Conservation (phyloP, 2,113 vertebrate species). For the Epinephelus fuscoguttatus region DNA sequence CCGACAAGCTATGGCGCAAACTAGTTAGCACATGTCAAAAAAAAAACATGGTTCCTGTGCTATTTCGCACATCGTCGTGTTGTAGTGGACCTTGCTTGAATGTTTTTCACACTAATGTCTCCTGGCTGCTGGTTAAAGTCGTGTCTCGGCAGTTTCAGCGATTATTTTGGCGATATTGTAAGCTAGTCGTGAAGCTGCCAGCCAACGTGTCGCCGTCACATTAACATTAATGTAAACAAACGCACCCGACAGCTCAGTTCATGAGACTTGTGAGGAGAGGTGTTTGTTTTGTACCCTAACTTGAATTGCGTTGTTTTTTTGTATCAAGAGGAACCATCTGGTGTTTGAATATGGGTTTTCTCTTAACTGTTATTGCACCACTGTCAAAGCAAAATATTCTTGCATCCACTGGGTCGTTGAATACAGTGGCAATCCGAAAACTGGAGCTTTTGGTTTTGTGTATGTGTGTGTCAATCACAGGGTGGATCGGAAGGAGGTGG, state of each 20-base stretch:
- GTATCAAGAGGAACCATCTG: neutral
- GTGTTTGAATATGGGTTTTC: neutral
- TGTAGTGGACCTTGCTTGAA: neutral
- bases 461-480: slow-evolving; percentile 49
- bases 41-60: neutral
- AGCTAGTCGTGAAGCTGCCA: neutral
- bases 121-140: neutral
- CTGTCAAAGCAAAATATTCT: neutral
- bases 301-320: neutral
- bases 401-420: neutral
- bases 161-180: neutral
- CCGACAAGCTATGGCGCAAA: neutral
- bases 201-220: slow-evolving; percentile 48
- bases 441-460: slow-evolving; percentile 21
- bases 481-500: slow-evolving; percentile 8
- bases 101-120: neutral
- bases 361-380: no score
- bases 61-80: neutral
- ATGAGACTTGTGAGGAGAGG: neutral
- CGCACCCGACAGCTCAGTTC: slow-evolving; percentile 48
- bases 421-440: neutral
- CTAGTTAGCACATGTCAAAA: neutral
- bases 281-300: slow-evolving; percentile 8
- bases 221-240: slow-evolving; percentile 79
- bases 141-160: neutral